phyloP scores from a whole-genome alignment of 2,888 invertebrate species.

The Tiliacea citrago region DNA sequence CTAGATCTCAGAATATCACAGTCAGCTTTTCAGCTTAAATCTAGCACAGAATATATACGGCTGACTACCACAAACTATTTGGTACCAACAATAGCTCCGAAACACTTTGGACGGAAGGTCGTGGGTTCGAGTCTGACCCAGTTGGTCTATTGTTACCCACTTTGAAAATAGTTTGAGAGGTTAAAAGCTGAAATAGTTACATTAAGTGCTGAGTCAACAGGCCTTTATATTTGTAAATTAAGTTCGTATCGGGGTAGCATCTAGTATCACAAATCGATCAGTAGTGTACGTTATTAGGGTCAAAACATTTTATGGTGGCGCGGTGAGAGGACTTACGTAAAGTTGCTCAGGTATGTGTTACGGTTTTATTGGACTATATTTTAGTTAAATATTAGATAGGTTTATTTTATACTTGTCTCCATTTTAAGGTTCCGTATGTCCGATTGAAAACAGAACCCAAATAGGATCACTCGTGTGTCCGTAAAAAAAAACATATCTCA shows the following conservation, averaged over 20 bases:
- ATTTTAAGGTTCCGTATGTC: too few species aligned
- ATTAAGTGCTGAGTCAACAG: constrained; percentile 59
- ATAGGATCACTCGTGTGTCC: too few species aligned
- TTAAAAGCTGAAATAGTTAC: constrained; percentile 52
- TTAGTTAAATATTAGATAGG: neutral
- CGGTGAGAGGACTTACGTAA: constrained; percentile 10
- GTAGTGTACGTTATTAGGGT: constrained; percentile 41
- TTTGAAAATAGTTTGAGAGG: constrained; percentile 57
- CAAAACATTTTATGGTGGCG: constrained; percentile 24
- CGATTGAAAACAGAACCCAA: too few species aligned
- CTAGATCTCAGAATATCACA: constrained; percentile 19
- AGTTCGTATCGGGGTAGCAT: constrained; percentile 46
- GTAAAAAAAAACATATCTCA: too few species aligned
- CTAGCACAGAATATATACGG: constrained; percentile 14
- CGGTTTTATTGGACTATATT: constrained; percentile 9
- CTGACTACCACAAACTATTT: constrained; percentile 31
- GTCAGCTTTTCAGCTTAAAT: constrained; percentile 6
- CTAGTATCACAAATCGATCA: constrained; percentile 48
- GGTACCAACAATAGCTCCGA: constrained; percentile 39
- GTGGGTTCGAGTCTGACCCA: constrained; percentile 59
- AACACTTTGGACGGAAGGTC: constrained; percentile 50
- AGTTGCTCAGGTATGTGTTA: neutral
- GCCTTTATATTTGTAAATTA: constrained; percentile 59
- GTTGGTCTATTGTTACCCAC: constrained; percentile 59
- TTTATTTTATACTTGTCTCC: neutral